Base-by-base conservation (phyloP, 1,140 invertebrate species). In the Macrocentrus cingulum region DNA sequence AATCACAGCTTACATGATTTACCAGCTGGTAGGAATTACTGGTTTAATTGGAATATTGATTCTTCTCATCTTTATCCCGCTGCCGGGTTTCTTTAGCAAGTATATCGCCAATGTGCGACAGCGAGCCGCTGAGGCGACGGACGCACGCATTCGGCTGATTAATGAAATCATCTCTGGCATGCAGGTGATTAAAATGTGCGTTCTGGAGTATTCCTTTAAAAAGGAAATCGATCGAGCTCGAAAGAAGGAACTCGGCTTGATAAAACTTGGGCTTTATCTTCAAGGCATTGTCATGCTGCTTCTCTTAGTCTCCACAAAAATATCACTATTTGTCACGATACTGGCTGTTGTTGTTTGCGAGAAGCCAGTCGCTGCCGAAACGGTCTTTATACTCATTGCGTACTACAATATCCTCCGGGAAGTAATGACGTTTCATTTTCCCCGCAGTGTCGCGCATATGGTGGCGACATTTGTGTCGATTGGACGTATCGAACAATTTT, bases 131-230 rank as follows among this genome's bases (percentile, higher is more conserved):
- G 74, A 83, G 15, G 75, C 85, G 6, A 94, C 91, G 0, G 93
- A 95, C 77, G 84, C 91, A 66, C 75, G 93, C 9, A 87, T 95
- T 0, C 80, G 88, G 44, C 69, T 93, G 6, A 93, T 93, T 82
- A 92, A 90, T 69, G 92, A 95, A 70, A 88, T 94, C 9, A 86
- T 95, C 13, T 83, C 83, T 36, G 88, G 87, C 11, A 89, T 90
- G 22, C 87, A 88, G 59, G 86, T 87, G 0, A 92, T 90, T 25
- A 97, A 97, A 79, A 95, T 96, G 92, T 94, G 93, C 68, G 87
- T 89, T 0, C 94, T 91, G 92, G 91, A 95, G 72, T 85, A 87
- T 53, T 89, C 90, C 0, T 94, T 94, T 68, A 86, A 86, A 1
- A 82, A 82, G 51, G 76, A 91, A 32, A 84, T 92, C 8, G 71